Evolutionary conservation across 2,113 vertebrate genomes (phyloP), one percentile per base, ranked within the genome.

Genomic region (Holacanthus passer): DNA sequence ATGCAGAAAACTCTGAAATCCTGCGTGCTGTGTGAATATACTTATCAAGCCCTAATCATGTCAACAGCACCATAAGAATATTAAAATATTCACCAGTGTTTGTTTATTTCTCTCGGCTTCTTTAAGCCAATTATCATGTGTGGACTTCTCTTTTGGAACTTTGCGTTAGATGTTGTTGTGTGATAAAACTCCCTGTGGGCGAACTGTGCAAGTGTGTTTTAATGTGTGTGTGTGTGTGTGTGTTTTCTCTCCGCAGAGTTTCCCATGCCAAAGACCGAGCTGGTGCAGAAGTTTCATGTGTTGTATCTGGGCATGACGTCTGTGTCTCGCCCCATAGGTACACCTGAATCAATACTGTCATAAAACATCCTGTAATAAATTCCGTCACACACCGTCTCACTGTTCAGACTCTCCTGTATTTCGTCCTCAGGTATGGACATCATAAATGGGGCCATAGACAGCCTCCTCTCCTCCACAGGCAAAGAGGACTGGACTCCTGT

Each of bases 221-320:
- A 29, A 37, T 59, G 53, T 48, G 31, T 12, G n/a, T 48, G 9
- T 35, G n/a, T n/a, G n/a, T n/a, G 22, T 80, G n/a, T 85, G 29
- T 79, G 20, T 76, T 72, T 80, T 73, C 19, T 60, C 22, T 88
- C 87, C 91, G 95, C 96, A 97, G 98, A 99, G 95, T 99, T 99
- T 87, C 98, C 98, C 84, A 97, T 97, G 91, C 97, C 98, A 96
- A 99, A 99, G 97, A 99, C 97, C 0, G 98, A 99, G 92, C 84
- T 97, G 93, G 97, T 99, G 27, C 98, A 99, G 95, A 98, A 96
- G 91, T 99, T 99, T 90, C 97, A 97, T 14, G 97, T 99, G 79
- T 94, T 96, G 82, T 99, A 99, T 92, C 66, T 99, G 91, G 98
- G 98, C 71, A 96, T 96, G 96, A 91, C 97, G 0, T 95, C 96